A percentile compares a stretch with the other conserved stretches of the same genome.
Evolutionary conservation across 2,113 vertebrate genomes (phyloP).

Genomic region (Bufo gargarizans): DNA sequence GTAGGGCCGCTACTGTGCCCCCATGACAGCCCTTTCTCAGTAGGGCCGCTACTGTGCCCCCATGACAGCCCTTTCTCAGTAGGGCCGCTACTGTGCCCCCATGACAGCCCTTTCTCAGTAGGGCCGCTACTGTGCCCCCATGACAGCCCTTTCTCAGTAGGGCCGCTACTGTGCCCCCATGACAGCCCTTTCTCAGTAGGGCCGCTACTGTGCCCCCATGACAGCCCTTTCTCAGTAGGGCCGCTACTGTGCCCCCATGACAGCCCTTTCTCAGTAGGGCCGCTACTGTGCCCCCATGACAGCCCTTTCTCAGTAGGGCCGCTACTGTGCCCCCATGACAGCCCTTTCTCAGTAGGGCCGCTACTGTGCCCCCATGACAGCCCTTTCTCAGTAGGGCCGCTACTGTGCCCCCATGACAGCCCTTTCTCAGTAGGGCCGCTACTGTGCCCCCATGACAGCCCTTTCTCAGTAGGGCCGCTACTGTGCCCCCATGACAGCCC

Average conservation of each 20-base stretch:
- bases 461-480: not conserved
- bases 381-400: not conserved
- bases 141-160: not conserved
- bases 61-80: not conserved
- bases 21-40: not conserved
- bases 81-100: not conserved
- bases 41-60: not conserved
- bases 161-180: not conserved
- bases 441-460: not conserved
- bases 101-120: not conserved
- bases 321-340: not conserved
- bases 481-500: not conserved
- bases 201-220: not conserved
- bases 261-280: not conserved
- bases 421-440: not conserved
- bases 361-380: not conserved
- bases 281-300: not conserved
- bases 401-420: not conserved
- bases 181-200: not conserved
- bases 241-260: not conserved
- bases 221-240: not conserved
- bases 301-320: not conserved
- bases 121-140: not conserved
- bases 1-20: not conserved
- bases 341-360: not conserved